Percentiles rank a stretch among this genome's conserved stretches.
These are phyloP conservation scores for Crotalus horridus DNA, from an alignment of 2,113 vertebrate species.

Conservation along the genomic window DNA sequence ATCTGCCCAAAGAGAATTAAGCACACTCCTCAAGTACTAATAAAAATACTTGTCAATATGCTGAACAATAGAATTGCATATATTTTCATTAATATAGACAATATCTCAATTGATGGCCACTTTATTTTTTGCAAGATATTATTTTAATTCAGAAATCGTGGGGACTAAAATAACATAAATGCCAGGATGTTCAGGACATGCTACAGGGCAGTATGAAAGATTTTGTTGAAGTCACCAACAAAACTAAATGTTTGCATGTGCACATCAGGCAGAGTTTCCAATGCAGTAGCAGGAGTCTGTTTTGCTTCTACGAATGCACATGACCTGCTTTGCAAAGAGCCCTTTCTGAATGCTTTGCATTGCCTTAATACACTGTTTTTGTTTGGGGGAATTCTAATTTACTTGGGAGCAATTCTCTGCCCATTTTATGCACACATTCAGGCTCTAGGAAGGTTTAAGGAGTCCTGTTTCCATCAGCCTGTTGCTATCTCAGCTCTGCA, in stretches of 20 bases:
- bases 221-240: background rate
- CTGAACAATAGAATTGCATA: background rate
- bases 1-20: background rate
- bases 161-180: background rate
- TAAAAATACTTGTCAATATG: background rate
- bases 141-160: background rate
- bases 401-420: background rate
- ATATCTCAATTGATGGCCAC: background rate
- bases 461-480: background rate
- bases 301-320: background rate
- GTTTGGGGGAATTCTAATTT: background rate
- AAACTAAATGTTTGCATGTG: no score
- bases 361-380: background rate
- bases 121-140: background rate
- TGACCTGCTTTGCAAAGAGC: background rate
- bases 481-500: background rate
- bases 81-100: background rate
- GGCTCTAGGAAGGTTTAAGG: background rate
- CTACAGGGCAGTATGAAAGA: background rate
- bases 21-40: background rate
- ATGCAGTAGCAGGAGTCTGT: background rate
- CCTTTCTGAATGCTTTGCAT: background rate
- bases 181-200: background rate
- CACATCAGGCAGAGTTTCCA: background rate
- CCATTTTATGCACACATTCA: background rate